A percentile compares a stretch with the other conserved stretches of the same genome.
These are phyloP conservation scores for Lycorma delicatula DNA, from an alignment of 1,140 invertebrate species.

Conservation along the genomic window DNA sequence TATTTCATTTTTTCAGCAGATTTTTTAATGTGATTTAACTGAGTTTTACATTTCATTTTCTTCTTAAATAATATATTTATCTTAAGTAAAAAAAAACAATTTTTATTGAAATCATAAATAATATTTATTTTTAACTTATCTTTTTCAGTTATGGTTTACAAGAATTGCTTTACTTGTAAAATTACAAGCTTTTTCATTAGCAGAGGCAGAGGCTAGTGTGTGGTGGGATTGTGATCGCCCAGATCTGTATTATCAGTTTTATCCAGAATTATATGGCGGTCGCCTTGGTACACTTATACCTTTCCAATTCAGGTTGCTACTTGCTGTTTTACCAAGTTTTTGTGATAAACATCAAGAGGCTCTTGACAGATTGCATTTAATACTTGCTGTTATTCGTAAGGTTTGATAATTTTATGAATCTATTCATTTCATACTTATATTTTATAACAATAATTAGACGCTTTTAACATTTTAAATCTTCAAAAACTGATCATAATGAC, in stretches of 20 bases:
- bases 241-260: constrained; percentile 87
- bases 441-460: no score
- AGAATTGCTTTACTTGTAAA: constrained; percentile 77
- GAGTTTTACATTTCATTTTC: no score
- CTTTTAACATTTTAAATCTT: no score
- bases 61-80: no score
- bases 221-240: constrained; percentile 81
- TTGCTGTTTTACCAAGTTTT: constrained; percentile 79
- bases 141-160: constrained; percentile 89
- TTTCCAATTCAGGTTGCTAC: constrained; percentile 75
- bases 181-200: constrained; percentile 60
- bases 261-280: constrained; percentile 76
- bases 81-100: no score
- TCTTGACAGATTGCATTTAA: constrained; percentile 64
- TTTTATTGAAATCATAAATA: no score
- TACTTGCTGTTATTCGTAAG: constrained; percentile 63
- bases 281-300: constrained; percentile 80
- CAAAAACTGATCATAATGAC: no score
- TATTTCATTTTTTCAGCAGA: no score
- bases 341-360: constrained; percentile 59
- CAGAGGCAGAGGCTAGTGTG: constrained; percentile 70
- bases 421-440: constrained; percentile 3
- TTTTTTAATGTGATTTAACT: no score
- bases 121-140: no score
- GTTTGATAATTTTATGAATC: no score